A percentile compares a stretch with the other conserved stretches of the same genome.
phyloP scores from a whole-genome alignment of 2,797 vertebrate species.

The Danio aesculapii region DNA sequence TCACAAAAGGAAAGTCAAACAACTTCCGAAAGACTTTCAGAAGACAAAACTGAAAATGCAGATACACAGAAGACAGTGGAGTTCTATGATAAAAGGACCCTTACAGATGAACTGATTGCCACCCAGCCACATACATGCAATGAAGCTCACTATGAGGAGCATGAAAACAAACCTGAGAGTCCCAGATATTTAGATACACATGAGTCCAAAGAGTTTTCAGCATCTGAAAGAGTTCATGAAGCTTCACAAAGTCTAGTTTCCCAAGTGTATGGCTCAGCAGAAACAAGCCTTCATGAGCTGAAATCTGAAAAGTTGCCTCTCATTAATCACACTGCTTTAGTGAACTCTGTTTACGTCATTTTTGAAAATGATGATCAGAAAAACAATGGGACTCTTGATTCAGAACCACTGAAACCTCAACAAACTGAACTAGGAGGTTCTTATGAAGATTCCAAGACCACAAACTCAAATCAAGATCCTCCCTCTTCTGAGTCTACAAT shows the following conservation, averaged over 20 bases:
- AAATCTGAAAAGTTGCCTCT: constrained; percentile 11
- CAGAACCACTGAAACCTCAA: neutral
- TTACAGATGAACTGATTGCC: neutral
- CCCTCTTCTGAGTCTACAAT: neutral
- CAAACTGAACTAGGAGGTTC: constrained; percentile 16
- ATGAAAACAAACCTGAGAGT: neutral
- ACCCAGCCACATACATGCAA: neutral
- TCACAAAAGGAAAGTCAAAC: constrained; percentile 50
- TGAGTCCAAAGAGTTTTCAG: neutral
- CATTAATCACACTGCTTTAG: neutral
- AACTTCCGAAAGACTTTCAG: constrained; percentile 20
- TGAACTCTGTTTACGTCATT: neutral
- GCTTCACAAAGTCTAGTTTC: neutral
- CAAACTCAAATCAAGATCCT: neutral
- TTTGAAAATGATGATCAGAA: constrained; percentile 31
- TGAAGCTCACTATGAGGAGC: neutral
- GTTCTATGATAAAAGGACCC: neutral
- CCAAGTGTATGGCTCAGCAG: constrained; percentile 6
- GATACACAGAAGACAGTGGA: constrained; percentile 2
- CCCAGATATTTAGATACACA: neutral
- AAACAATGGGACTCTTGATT: constrained; percentile 7
- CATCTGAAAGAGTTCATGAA: neutral
- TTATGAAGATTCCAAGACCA: constrained; percentile 6
- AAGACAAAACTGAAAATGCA: constrained; percentile 3
- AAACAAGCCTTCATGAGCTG: neutral